phyloP scores from a whole-genome alignment of 2,888 invertebrate genomes.

The Scelioninae gen. 2 region DNA sequence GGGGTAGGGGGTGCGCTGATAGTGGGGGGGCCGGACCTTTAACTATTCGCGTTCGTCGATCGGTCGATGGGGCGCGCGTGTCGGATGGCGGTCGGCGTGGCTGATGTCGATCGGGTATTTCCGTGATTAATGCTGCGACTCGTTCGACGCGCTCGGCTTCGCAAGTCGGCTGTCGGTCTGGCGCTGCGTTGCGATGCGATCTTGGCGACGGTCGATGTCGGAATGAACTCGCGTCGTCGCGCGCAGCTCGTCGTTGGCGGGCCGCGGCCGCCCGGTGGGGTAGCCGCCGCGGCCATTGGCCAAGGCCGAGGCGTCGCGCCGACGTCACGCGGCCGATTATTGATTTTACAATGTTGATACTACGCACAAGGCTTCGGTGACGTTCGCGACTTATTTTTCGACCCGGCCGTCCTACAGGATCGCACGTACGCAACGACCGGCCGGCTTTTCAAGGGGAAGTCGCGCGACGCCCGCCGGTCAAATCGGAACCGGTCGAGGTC shows the following conservation, averaged over 20 bases:
- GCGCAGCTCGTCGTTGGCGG: background rate
- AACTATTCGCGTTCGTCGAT: no score
- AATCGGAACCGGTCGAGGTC: slow-evolving; percentile 3
- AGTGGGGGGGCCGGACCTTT: no score
- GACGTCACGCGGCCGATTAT: slow-evolving; percentile 73
- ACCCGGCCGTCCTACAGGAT: slow-evolving; percentile 60
- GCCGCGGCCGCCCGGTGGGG: slow-evolving; percentile 22
- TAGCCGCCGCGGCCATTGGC: slow-evolving; percentile 65
- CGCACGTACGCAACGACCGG: slow-evolving; percentile 35
- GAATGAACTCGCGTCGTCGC: no score
- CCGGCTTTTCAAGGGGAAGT: slow-evolving; percentile 39
- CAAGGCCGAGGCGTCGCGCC: slow-evolving; percentile 71
- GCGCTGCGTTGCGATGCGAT: no score
- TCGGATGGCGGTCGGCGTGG: no score
- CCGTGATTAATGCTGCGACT: no score
- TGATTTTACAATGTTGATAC: slow-evolving; percentile 72
- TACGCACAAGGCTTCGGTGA: slow-evolving; percentile 62
- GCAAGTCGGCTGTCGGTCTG: no score
- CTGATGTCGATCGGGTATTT: no score
- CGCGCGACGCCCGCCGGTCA: slow-evolving; percentile 2
- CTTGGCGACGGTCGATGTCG: no score
- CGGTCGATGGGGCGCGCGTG: no score
- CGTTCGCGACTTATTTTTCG: slow-evolving; percentile 67
- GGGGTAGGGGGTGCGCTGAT: background rate
- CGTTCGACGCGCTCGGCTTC: no score